These are phyloP conservation scores for Anas flavirostris DNA, from an alignment of 2,797 vertebrate genomes.

Conservation along the genomic window DNA sequence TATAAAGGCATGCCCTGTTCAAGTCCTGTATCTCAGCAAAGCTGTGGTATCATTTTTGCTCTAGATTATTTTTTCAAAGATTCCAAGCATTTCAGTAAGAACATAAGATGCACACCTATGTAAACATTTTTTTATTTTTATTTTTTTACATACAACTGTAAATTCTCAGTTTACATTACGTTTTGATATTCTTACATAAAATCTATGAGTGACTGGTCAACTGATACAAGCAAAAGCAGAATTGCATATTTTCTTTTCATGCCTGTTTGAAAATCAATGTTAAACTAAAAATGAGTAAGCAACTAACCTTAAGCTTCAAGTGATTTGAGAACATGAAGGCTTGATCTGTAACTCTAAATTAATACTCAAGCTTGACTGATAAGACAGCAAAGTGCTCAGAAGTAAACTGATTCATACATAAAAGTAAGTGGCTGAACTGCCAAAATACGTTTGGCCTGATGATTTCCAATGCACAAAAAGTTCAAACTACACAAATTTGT, in stretches of 20 bases:
- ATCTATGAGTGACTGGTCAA: background rate
- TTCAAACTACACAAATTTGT: background rate
- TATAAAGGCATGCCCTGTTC: background rate
- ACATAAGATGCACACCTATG: background rate
- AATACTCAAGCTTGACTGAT: background rate
- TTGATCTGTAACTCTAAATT: background rate
- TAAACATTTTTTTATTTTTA: background rate
- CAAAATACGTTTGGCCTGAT: background rate
- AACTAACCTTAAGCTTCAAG: background rate
- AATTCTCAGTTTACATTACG: background rate
- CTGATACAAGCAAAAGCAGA: background rate
- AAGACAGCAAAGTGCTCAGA: background rate
- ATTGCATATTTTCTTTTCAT: too few relatives aligned
- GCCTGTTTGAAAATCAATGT: background rate
- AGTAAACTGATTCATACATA: conserved; percentile 43
- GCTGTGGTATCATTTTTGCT: background rate
- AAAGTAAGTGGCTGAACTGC: conserved; percentile 41
- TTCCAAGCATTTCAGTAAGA: background rate
- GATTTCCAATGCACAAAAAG: background rate
- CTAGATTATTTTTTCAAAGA: background rate
- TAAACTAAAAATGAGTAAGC: background rate
- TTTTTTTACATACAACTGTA: background rate
- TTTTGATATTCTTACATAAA: background rate
- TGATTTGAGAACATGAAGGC: background rate
- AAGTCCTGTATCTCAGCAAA: background rate